Percentiles rank a stretch among this genome's conserved stretches.
Conservation (phyloP, 2,888 invertebrate species). For the Cotesia congregata region DNA sequence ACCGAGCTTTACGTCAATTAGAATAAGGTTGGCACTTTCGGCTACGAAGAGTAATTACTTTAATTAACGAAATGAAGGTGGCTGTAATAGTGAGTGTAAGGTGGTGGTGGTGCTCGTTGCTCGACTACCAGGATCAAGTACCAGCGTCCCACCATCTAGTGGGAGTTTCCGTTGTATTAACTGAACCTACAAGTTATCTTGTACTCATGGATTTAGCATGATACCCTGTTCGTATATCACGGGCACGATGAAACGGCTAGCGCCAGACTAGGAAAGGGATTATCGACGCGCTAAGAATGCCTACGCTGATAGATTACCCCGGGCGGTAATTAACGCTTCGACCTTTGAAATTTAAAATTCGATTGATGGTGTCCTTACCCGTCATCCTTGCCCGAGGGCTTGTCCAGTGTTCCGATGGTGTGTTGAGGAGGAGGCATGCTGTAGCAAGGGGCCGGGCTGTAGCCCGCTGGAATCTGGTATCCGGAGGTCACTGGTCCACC, state of each 20-base stretch:
- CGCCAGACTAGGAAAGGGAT: background rate
- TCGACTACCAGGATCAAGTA: background rate
- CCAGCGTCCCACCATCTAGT: background rate
- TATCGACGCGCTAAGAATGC: constrained; percentile 14
- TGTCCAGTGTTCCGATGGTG: constrained; percentile 72
- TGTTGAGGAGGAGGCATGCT: constrained; percentile 89
- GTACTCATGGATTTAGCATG: constrained; percentile 1
- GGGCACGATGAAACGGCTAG: constrained; percentile 7
- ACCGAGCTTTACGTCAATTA: constrained; percentile 72
- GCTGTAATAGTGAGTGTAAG: constrained; percentile 29
- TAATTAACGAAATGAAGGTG: constrained; percentile 72
- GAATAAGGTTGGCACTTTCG: constrained; percentile 72
- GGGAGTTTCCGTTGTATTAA: background rate
- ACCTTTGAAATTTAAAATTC: constrained; percentile 43
- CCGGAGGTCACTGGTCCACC: constrained; percentile 73
- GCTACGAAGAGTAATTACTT: constrained; percentile 73
- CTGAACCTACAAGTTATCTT: constrained; percentile 23
- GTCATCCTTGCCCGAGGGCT: constrained; percentile 78
- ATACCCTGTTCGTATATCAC: background rate
- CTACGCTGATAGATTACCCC: constrained; percentile 13
- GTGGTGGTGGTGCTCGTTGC: background rate
- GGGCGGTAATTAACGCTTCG: constrained; percentile 39
- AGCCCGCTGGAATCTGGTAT: constrained; percentile 78
- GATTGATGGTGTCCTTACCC: constrained; percentile 73
- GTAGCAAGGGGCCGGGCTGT: constrained; percentile 84